These are phyloP conservation scores for Anthopleura xanthogrammica DNA, from an alignment of 92 coral and sea anemone species.

Conservation along the genomic window DNA sequence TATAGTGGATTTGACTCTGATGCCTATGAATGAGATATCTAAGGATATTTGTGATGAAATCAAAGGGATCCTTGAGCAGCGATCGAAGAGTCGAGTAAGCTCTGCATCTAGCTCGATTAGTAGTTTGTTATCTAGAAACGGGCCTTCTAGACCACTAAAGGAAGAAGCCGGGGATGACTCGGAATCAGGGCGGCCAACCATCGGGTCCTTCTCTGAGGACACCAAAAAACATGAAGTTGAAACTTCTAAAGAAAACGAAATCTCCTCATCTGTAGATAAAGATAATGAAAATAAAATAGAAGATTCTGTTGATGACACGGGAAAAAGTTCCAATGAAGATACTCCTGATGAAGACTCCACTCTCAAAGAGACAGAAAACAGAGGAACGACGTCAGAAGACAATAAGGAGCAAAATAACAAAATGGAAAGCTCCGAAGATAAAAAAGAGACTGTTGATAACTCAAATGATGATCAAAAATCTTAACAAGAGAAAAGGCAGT, in stretches of 20 bases:
- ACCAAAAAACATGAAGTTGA: neutral
- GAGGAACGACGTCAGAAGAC: neutral
- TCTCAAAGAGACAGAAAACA: neutral
- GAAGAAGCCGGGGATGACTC: neutral
- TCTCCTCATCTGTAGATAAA: neutral
- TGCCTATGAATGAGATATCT: conserved; percentile 93
- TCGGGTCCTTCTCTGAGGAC: neutral
- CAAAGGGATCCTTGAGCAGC: conserved; percentile 65
- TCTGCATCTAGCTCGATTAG: conserved; percentile 23
- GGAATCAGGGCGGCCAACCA: neutral
- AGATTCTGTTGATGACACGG: neutral
- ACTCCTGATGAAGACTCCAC: neutral
- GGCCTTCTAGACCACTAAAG: neutral
- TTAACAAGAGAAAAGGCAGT: neutral
- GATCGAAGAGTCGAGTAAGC: conserved; percentile 52
- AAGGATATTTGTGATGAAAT: conserved; percentile 70
- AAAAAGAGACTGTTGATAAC: neutral
- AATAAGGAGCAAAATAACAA: neutral
- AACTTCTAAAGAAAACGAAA: neutral
- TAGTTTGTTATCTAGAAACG: neutral
- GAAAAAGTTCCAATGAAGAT: neutral
- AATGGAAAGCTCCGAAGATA: neutral
- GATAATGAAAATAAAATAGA: conserved; percentile 3
- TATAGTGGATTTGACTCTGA: conserved; percentile 78
- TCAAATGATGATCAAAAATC: neutral